Evolutionary conservation across 2,797 vertebrate species (phyloP).

Genomic region (Calcarius lapponicus): DNA sequence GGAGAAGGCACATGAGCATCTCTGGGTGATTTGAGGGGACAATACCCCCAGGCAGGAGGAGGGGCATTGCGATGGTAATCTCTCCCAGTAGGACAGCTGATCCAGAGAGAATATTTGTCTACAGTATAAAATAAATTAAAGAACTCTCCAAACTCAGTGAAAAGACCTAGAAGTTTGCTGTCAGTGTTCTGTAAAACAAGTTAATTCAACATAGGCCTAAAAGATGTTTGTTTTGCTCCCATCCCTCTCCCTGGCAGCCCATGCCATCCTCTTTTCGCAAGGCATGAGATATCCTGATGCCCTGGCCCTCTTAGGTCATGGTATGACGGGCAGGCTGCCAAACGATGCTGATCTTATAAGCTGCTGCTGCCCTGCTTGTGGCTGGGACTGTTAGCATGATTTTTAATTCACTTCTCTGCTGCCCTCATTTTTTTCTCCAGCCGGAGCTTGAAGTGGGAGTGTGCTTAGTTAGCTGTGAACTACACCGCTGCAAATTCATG

Average conservation of each 20-base stretch:
- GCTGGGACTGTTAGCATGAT: neutral
- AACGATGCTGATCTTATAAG: slow-evolving; percentile 61
- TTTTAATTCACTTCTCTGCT: slow-evolving; percentile 53
- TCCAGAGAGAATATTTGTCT: neutral
- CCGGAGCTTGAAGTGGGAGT: neutral
- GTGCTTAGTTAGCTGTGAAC: slow-evolving; percentile 38
- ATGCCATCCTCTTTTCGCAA: neutral
- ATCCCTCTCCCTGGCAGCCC: neutral
- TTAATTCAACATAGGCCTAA: neutral
- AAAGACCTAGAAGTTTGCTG: slow-evolving; percentile 14
- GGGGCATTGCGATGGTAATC: neutral
- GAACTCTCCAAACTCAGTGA: neutral
- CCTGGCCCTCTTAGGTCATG: neutral
- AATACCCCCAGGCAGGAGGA: neutral
- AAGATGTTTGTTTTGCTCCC: neutral
- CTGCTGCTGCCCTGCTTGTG: slow-evolving; percentile 58
- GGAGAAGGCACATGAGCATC: neutral
- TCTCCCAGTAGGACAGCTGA: neutral
- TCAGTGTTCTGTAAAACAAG: neutral
- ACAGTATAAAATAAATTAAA: neutral
- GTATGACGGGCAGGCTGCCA: slow-evolving; percentile 53
- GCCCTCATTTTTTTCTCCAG: slow-evolving; percentile 48
- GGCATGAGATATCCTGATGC: neutral
- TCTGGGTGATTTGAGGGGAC: slow-evolving; percentile 36
- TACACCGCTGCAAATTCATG: slow-evolving; percentile 21